Evolutionary conservation across 2,113 vertebrate genomes (phyloP), one percentile per base, ranked within the genome.

Genomic region (Sapajus apella): DNA sequence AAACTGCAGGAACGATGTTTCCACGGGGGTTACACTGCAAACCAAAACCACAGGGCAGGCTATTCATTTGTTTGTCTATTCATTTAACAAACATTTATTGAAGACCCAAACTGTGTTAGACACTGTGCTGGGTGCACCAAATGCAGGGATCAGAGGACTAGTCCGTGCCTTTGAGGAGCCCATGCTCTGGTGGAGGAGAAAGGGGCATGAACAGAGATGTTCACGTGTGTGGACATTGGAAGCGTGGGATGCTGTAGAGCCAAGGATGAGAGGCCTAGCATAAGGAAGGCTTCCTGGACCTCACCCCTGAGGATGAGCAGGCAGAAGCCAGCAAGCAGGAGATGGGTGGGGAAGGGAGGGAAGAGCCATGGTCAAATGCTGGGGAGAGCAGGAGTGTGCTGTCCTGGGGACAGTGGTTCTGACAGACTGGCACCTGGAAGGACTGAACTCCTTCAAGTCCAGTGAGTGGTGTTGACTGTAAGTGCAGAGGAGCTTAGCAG

Each of bases 401-500:
- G 64, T 4, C 0, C 7, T 17, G 43, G 35, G 14, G 6, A 32
- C 37, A 1, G 21, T 0, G 8, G 27, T 25, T 56, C 68, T 40
- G 47, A 79, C 55, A 52, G 7, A 64, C 50, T 55, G 79, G 50
- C 23, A 16, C 12, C 20, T 1, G 5, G 8, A n/a, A 50, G 89
- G 72, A 25, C 37, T n/a, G 2, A 8, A 6, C 23, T 10, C 30
- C 61, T 64, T 64, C 61, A 32, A 64, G 66, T 50, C 13, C 23
- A 50, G n/a, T 2, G 40, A 56, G 40, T 58, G 66, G 37, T 3
- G 12, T 27, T 56, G 35, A 80, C 50, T 35, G 43, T 61, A 73
- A 58, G 30, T 43, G 30, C 52, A 68, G 56, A 91, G 21, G 55
- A 37, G 8, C 56, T 84, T 16, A 30, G 52, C 27, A 75, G 37